Conservation (phyloP, 2,113 vertebrate genomes). For the Protobothrops mucrosquamatus region DNA sequence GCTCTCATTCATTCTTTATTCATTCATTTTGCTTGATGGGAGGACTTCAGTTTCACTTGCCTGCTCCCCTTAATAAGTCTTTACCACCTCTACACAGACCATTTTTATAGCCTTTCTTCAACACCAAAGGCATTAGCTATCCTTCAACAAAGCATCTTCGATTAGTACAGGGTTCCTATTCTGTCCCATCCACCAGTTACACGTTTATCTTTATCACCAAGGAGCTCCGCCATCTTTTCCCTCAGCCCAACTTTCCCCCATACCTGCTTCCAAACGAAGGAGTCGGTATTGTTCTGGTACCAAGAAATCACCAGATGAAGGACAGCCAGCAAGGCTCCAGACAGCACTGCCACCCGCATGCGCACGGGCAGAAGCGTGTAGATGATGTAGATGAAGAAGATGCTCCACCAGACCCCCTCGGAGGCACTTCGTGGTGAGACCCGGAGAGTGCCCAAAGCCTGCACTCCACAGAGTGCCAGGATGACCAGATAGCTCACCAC, state of each 20-base stretch:
- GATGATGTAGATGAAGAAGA: conserved; percentile 97
- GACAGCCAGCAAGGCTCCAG: conserved; percentile 82
- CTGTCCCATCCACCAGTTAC: not conserved
- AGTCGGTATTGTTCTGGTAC: conserved; percentile 82
- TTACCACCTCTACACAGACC: not conserved
- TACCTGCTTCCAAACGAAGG: conserved; percentile 95
- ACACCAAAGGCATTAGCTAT: not conserved
- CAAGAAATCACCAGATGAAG: conserved; percentile 87
- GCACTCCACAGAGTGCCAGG: conserved; percentile 80
- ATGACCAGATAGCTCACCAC: conserved; percentile 94
- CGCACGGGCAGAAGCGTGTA: conserved; percentile 94
- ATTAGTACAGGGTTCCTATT: not conserved
- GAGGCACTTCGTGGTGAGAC: conserved; percentile 84
- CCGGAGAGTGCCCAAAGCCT: conserved; percentile 81
- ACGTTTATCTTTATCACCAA: not conserved
- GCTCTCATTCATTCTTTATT: not conserved
- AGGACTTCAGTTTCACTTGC: not conserved
- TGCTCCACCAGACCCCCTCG: conserved; percentile 91
- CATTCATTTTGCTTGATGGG: not conserved
- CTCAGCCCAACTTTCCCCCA: conserved; percentile 1
- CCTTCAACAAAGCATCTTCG: not conserved
- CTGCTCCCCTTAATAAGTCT: not conserved
- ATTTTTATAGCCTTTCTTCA: not conserved
- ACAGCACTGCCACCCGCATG: conserved; percentile 91
- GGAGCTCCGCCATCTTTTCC: not conserved